These are phyloP conservation scores for Hydropotes inermis DNA, from an alignment of 2,113 vertebrate genomes.

Conservation along the genomic window DNA sequence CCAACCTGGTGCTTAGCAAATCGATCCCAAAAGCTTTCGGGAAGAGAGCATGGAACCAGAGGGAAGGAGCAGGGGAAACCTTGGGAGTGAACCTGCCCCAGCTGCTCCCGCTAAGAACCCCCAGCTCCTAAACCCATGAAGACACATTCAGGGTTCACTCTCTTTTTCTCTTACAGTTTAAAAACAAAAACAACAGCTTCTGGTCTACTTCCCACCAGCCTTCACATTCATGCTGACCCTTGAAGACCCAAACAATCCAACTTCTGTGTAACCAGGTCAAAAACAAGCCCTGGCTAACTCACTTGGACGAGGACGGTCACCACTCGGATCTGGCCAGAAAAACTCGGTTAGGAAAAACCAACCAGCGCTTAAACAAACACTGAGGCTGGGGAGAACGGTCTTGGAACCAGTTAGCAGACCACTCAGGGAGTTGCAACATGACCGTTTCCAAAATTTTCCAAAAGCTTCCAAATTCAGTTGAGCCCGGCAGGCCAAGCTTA, in stretches of 20 bases:
- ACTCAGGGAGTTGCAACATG: slow-evolving; percentile 48
- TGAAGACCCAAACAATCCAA: slow-evolving; percentile 41
- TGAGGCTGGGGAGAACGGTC: not conserved
- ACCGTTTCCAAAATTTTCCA: slow-evolving; percentile 54
- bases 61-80: not conserved
- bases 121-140: not conserved
- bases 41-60: not conserved
- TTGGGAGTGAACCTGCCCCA: not conserved
- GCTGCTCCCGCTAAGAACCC: not conserved
- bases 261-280: slow-evolving; percentile 58
- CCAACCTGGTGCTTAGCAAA: not conserved
- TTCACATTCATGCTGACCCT: not conserved
- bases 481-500: slow-evolving; percentile 42
- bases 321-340: slow-evolving; percentile 52
- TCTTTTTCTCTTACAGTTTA: not conserved
- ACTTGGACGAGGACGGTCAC: slow-evolving; percentile 52
- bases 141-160: not conserved
- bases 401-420: slow-evolving; percentile 48
- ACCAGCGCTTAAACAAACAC: slow-evolving; percentile 51
- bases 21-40: not conserved
- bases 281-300: slow-evolving; percentile 58
- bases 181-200: not conserved
- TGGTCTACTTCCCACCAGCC: not conserved
- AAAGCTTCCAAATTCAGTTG: slow-evolving; percentile 61
- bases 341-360: slow-evolving; percentile 54